Evolutionary conservation across 1,140 invertebrate species (phyloP), one percentile per base, ranked within the genome.

Genomic region (Euschistus heros): DNA sequence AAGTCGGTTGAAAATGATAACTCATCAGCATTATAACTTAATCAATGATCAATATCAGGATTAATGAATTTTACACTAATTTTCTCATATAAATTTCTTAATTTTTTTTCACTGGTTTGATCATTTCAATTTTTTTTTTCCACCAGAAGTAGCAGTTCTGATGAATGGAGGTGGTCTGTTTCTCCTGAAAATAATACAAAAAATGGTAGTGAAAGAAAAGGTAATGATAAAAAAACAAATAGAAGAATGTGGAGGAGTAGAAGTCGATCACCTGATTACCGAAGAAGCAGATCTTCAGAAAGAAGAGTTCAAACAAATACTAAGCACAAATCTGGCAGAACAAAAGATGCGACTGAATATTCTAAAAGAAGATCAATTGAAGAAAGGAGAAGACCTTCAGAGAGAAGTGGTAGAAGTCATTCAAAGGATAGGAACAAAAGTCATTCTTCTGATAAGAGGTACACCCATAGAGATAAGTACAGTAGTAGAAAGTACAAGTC

Each of bases 101-200:
- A 22, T 63, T n/a, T 52, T 60, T 63, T 55, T 71, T 60, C 0
- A 63, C 76, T 75, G 33, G 69, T 59, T 15, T 74, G 70, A 62
- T 73, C 72, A 72, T 72, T 54, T 74, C 73, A 26, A 24, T 57
- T 57, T 57, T 2, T 57, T 37, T 37, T 37, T 37, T 37, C 33
- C 33, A 1, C 33, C 13, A 37, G 24, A 8, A 57, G 54, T 24
- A 22, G 24, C 20, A 57, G 54, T 26, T 24, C 54, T 72, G 75
- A 76, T 33, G 79, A 83, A 65, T 88, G 86, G 86, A 80, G 86
- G 65, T 88, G 86, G 87, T 88, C 86, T 8, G 85, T 87, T 71
- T 87, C 86, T 30, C 86, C 86, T 0, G 59, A 61, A 42, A 61
- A 24, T 20, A 14, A 6, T 22, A 54, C 7, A 14, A 8, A 5